Conservation (phyloP, 2,113 vertebrate species). For the Actenoides lindsayi region DNA sequence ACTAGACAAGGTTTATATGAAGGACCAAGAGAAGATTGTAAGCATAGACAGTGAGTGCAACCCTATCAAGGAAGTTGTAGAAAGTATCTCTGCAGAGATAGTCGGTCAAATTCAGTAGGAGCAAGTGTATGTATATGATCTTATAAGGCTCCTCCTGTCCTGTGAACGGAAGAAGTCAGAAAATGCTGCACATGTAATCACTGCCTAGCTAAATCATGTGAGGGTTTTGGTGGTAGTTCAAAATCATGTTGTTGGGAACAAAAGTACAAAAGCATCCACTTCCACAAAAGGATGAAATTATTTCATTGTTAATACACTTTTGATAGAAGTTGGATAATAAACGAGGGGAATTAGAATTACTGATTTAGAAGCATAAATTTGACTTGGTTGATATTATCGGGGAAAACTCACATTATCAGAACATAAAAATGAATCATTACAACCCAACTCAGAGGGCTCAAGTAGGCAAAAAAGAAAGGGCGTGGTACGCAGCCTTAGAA, state of each 20-base stretch:
- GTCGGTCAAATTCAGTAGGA: not conserved
- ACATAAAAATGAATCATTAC: not conserved
- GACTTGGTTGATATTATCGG: not conserved
- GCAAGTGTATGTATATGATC: not conserved
- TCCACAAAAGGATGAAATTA: not conserved
- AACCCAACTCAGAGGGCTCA: not conserved
- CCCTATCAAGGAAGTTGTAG: not conserved
- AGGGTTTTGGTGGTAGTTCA: not conserved
- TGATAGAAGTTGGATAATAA: not conserved
- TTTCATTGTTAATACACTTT: not conserved
- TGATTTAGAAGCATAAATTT: conserved; percentile 28
- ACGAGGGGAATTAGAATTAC: not conserved
- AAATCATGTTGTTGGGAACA: not conserved
- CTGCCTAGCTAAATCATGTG: not conserved
- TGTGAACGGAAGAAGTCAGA: not conserved
- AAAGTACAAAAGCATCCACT: conserved; percentile 15
- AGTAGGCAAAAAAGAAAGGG: not conserved
- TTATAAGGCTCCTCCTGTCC: not conserved
- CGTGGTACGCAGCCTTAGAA: not conserved
- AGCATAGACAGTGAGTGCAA: not conserved
- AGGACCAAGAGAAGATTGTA: not conserved
- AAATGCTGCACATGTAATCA: not conserved
- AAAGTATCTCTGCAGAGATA: not conserved
- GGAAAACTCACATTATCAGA: not conserved
- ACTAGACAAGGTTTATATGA: not conserved